Percentiles rank a stretch among this genome's conserved stretches.
Evolutionary conservation across 1,140 invertebrate species (phyloP).

Genomic region (Drosophila mauritiana): DNA sequence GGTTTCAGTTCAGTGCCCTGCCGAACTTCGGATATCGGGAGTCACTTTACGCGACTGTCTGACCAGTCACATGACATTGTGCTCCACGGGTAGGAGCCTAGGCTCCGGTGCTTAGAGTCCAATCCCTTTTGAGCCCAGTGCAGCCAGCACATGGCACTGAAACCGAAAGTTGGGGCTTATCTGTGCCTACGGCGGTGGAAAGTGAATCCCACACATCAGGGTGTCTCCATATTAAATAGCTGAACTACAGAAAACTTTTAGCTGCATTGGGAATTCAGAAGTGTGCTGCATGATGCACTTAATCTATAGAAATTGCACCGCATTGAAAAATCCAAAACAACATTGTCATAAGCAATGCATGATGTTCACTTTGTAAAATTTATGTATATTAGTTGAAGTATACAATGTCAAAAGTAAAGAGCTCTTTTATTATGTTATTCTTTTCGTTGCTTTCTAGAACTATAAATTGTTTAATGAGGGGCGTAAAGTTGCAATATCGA

Average conservation of each 20-base stretch:
- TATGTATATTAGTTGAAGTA: no score
- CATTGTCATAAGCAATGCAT: no score
- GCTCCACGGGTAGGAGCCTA: not conserved
- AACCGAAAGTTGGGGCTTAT: constrained; percentile 43
- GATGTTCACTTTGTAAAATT: no score
- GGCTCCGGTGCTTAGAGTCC: constrained; percentile 28
- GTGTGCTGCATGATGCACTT: no score
- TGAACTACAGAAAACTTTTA: not conserved
- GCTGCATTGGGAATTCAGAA: no score
- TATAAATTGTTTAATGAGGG: no score
- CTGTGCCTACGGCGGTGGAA: not conserved
- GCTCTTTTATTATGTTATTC: no score
- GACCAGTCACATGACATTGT: not conserved
- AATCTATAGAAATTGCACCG: no score
- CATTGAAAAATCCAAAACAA: no score
- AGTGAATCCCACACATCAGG: not conserved
- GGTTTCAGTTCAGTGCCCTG: not conserved
- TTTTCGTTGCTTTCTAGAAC: no score
- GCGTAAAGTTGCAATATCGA: not conserved
- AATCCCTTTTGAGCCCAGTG: constrained; percentile 28
- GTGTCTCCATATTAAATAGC: not conserved
- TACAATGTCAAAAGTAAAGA: no score
- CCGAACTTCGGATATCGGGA: not conserved
- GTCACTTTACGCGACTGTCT: not conserved
- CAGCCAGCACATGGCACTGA: constrained; percentile 31